Conservation (phyloP, 2,888 invertebrate species). For the Hartigia nigra region DNA sequence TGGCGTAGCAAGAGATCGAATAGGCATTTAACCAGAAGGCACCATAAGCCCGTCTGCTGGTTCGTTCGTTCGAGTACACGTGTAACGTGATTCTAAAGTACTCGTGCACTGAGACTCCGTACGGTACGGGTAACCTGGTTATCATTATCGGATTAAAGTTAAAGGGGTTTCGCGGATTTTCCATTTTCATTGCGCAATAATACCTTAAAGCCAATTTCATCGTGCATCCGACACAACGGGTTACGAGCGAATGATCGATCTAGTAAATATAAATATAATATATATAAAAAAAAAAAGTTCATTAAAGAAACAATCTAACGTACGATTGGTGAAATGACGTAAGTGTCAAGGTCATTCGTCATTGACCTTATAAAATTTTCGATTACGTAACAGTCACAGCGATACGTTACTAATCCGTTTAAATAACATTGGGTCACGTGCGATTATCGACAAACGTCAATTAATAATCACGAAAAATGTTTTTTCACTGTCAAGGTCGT, state of each 20-base stretch:
- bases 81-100: background rate
- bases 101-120: background rate
- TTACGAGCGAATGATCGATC: too few relatives aligned
- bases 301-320: too few relatives aligned
- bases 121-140: constrained; percentile 40
- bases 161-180: constrained; percentile 41
- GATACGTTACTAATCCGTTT: background rate
- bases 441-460: background rate
- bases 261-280: too few relatives aligned
- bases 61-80: background rate
- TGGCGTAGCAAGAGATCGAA: background rate
- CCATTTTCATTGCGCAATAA: constrained; percentile 41
- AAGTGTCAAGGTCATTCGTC: background rate
- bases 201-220: background rate
- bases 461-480: background rate
- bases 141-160: constrained; percentile 48
- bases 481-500: background rate
- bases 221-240: too few relatives aligned
- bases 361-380: background rate
- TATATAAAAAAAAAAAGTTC: too few relatives aligned
- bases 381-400: background rate
- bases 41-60: too few relatives aligned
- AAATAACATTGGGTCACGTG: background rate
- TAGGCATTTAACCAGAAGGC: background rate
- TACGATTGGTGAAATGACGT: background rate